phyloP scores from a whole-genome alignment of 2,797 vertebrate genomes.

The Syncerus caffer region DNA sequence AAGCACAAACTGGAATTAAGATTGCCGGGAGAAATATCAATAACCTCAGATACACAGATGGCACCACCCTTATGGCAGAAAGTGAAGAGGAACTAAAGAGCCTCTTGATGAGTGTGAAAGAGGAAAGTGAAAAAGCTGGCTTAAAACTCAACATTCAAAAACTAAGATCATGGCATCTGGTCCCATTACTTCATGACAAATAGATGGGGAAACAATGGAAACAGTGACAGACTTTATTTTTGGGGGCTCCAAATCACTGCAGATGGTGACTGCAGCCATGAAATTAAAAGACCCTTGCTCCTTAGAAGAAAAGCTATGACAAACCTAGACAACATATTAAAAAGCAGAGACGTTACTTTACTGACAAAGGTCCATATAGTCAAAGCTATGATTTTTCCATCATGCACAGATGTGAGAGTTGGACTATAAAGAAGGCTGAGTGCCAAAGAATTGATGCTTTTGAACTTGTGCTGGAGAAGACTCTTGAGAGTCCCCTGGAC shows the following conservation, averaged over 20 bases:
- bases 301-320: neutral
- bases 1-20: neutral
- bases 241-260: neutral
- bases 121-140: neutral
- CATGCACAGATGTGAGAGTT: neutral
- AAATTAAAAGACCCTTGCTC: neutral
- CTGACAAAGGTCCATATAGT: neutral
- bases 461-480: neutral
- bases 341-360: neutral
- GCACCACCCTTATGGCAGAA: neutral
- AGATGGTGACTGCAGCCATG: neutral
- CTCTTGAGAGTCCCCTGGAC: neutral
- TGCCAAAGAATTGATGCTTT: neutral
- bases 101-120: neutral
- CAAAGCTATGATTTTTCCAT: neutral
- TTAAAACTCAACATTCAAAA: neutral
- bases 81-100: neutral
- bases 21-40: neutral
- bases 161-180: neutral
- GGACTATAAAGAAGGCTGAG: neutral
- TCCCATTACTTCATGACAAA: neutral
- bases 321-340: neutral
- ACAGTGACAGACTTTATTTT: neutral
- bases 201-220: neutral
- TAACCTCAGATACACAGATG: neutral